These are phyloP conservation scores for Lepilemur ruficaudatus DNA, from an alignment of 2,797 vertebrate genomes.

Conservation along the genomic window DNA sequence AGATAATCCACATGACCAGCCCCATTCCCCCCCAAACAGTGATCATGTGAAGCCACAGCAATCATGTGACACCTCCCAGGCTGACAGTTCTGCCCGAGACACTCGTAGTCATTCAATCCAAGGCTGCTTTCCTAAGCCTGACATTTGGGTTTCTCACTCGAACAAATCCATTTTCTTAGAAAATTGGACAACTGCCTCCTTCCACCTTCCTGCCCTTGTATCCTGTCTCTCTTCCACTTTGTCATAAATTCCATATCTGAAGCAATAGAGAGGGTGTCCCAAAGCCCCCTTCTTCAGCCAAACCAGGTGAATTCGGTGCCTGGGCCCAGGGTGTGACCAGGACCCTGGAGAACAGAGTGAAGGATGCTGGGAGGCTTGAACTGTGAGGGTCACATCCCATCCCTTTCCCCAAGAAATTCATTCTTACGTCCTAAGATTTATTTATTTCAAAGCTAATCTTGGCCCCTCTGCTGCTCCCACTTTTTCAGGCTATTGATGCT, in stretches of 20 bases:
- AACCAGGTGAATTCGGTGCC: not conserved
- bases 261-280: not conserved
- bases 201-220: conserved; percentile 35
- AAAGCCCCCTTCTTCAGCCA: not conserved
- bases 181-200: conserved; percentile 53
- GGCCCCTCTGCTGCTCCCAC: conserved; percentile 70
- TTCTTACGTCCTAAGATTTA: conserved; percentile 59
- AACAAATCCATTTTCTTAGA: conserved; percentile 40
- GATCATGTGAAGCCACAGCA: not conserved
- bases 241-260: conserved; percentile 13
- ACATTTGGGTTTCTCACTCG: conserved; percentile 1
- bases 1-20: conserved; percentile 50
- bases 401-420: not conserved
- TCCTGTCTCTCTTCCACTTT: conserved; percentile 7
- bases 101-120: not conserved
- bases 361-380: not conserved
- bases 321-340: not conserved
- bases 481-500: conserved; percentile 82
- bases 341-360: not conserved
- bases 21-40: not conserved
- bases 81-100: conserved; percentile 42
- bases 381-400: not conserved
- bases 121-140: conserved; percentile 43
- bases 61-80: conserved; percentile 15
- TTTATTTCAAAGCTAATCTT: conserved; percentile 77